Conservation (phyloP, 2,888 invertebrate species). For the Agonopterix heracliana region DNA sequence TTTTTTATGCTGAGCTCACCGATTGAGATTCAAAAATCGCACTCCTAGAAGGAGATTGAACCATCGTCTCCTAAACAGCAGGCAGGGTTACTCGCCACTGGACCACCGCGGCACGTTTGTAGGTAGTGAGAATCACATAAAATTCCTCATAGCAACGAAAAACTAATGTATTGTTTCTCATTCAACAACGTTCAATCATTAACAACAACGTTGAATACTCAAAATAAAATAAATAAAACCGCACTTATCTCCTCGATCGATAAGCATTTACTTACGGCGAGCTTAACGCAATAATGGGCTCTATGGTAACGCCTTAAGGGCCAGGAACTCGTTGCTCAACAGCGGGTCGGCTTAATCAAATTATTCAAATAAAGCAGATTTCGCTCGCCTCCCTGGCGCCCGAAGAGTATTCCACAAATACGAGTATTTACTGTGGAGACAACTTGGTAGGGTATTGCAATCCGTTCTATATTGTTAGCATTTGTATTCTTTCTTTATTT, state of each 20-base stretch:
- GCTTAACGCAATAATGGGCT: constrained; percentile 17
- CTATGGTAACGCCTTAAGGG: constrained; percentile 24
- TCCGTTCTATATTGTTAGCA: constrained; percentile 19
- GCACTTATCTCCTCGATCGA: constrained; percentile 18
- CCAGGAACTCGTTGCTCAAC: constrained; percentile 11
- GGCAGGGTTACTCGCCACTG: too few relatives aligned
- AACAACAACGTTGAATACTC: background rate
- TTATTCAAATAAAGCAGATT: constrained; percentile 65
- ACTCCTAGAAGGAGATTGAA: too few relatives aligned
- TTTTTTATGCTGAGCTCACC: too few relatives aligned
- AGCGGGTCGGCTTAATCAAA: constrained; percentile 54
- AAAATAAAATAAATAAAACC: constrained; percentile 19
- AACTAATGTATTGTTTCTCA: background rate
- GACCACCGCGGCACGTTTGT: too few relatives aligned
- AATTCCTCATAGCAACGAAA: background rate
- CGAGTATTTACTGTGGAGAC: constrained; percentile 32
- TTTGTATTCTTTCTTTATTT: background rate
- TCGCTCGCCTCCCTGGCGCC: constrained; percentile 50
- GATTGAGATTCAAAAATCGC: too few relatives aligned
- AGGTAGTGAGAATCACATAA: too few relatives aligned
- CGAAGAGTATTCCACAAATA: constrained; percentile 45
- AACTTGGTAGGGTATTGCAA: constrained; percentile 35
- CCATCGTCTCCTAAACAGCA: too few relatives aligned
- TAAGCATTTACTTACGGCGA: constrained; percentile 12
- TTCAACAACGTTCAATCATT: too few relatives aligned